These are phyloP conservation scores for Psilopogon haemacephalus DNA, from an alignment of 2,113 vertebrate species.

Conservation along the genomic window DNA sequence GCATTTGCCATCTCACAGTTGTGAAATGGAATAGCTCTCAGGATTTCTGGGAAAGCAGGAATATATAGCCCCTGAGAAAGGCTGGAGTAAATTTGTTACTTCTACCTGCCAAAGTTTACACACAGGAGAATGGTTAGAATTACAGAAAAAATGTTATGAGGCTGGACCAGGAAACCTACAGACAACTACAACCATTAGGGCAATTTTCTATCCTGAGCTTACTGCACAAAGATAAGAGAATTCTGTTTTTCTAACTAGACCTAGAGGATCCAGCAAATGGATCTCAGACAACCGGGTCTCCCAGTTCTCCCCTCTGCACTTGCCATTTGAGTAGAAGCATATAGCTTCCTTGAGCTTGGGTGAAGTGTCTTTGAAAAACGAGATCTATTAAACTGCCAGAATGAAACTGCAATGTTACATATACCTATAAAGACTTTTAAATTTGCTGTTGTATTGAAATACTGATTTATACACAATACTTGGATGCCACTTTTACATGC, in stretches of 20 bases:
- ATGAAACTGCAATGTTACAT: neutral
- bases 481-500: neutral
- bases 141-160: neutral
- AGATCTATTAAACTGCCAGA: neutral
- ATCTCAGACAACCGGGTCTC: fast-evolving
- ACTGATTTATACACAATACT: neutral
- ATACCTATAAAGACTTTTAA: neutral
- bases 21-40: neutral
- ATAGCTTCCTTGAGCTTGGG: neutral
- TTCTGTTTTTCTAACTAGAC: neutral
- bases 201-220: neutral
- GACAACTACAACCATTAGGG: neutral
- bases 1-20: neutral
- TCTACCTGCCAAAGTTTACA: neutral
- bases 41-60: neutral
- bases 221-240: neutral
- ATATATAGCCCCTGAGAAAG: neutral
- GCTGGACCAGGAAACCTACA: neutral
- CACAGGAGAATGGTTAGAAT: fast-evolving
- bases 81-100: neutral
- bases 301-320: neutral
- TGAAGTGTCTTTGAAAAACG: neutral
- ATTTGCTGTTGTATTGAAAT: neutral
- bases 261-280: neutral
- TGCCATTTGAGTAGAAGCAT: neutral